Evolutionary conservation across 2,797 vertebrate species (phyloP).

Genomic region (Myripristis jacobus): DNA sequence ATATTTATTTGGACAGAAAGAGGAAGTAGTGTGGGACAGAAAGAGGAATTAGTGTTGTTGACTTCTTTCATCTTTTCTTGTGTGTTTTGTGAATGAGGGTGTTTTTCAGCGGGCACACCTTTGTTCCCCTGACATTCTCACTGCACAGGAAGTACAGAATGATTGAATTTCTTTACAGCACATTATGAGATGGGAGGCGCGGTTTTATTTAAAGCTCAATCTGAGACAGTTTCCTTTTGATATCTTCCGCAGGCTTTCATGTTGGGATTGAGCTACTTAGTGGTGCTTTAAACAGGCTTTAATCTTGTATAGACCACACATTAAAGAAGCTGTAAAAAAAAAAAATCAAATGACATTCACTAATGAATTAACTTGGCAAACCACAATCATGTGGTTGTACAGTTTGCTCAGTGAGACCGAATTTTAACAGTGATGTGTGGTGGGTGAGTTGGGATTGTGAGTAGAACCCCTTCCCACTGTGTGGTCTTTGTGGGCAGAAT

Average conservation of each 20-base stretch:
- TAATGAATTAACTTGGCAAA: constrained; percentile 72
- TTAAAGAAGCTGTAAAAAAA: constrained; percentile 49
- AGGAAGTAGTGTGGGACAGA: constrained; percentile 61
- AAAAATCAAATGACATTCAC: constrained; percentile 59
- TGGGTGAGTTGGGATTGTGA: constrained; percentile 69
- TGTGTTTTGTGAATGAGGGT: constrained; percentile 8
- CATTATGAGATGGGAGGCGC: constrained; percentile 19
- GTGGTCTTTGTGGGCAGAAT: constrained; percentile 83
- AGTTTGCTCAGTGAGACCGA: constrained; percentile 75
- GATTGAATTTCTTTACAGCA: background rate
- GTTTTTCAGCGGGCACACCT: background rate
- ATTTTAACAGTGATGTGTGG: constrained; percentile 73
- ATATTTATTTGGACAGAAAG: constrained; percentile 67
- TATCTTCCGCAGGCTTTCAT: constrained; percentile 59
- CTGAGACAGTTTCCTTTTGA: constrained; percentile 35
- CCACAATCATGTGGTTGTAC: constrained; percentile 79
- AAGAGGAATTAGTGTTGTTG: constrained; percentile 53
- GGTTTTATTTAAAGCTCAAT: constrained; percentile 27
- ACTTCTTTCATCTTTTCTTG: constrained; percentile 17
- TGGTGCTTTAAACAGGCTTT: constrained; percentile 62
- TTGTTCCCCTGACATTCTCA: background rate
- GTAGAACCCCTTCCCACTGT: constrained; percentile 78
- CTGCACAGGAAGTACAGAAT: background rate
- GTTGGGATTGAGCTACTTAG: constrained; percentile 65
- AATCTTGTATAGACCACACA: constrained; percentile 70